Percentiles rank a stretch among this genome's conserved stretches.
Evolutionary conservation across 2,113 vertebrate species (phyloP).

Genomic region (Phrynocephalus versicolor): DNA sequence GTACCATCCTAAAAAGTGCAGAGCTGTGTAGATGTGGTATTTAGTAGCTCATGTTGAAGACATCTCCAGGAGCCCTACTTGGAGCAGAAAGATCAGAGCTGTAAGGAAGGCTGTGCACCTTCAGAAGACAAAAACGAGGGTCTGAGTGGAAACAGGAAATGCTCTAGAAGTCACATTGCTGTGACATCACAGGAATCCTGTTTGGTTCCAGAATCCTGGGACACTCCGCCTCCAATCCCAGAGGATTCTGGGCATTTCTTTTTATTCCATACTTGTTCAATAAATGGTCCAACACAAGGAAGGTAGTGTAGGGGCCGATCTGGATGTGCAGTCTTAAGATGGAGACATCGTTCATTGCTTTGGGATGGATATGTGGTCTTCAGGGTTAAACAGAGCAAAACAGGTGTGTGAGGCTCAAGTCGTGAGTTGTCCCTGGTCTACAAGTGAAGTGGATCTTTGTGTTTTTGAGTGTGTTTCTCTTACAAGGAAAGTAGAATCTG

Average conservation of each 20-base stretch:
- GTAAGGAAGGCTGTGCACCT: not conserved
- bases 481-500: not conserved
- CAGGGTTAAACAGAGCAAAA: not conserved
- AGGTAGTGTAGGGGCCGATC: not conserved
- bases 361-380: not conserved
- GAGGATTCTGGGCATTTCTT: not conserved
- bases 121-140: too few relatives aligned
- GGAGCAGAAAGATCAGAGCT: not conserved
- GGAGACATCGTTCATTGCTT: not conserved
- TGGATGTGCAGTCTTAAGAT: not conserved
- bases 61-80: not conserved
- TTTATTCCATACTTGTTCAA: not conserved
- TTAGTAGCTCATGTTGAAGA: not conserved
- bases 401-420: not conserved
- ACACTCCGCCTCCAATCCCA: not conserved
- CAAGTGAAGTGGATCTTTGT: not conserved
- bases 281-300: conserved; percentile 5
- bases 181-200: conserved; percentile 4
- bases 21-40: not conserved
- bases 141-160: not conserved
- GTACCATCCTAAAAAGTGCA: not conserved
- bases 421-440: not conserved
- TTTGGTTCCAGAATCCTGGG: conserved; percentile 2
- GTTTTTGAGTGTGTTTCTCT: not conserved
- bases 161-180: conserved; percentile 7